Evolutionary conservation across 2,113 vertebrate genomes (phyloP).

Genomic region (Ailurus styani): DNA sequence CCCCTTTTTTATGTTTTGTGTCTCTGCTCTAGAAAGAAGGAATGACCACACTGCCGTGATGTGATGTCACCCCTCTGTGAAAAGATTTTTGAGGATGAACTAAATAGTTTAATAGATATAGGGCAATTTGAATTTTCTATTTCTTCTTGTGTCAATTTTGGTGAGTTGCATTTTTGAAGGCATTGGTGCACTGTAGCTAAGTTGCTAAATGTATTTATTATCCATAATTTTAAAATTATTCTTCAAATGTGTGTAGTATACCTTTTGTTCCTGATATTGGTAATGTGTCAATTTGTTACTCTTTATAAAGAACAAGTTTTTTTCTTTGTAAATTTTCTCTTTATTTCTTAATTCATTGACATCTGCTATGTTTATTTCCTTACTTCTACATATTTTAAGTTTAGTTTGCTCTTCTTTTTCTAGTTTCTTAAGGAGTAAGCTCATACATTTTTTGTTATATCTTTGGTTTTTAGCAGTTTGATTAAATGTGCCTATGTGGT

Average conservation of each 20-base stretch:
- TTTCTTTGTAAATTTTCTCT: background rate
- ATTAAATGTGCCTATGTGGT: background rate
- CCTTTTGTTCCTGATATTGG: background rate
- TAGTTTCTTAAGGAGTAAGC: background rate
- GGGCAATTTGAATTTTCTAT: background rate
- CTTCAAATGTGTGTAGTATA: background rate
- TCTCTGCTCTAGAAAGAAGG: background rate
- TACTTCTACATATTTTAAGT: background rate
- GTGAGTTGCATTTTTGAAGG: background rate
- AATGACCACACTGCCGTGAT: background rate
- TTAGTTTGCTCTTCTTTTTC: background rate
- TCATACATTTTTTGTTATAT: background rate
- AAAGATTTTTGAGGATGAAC: background rate
- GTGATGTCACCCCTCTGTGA: background rate
- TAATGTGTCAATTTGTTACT: background rate
- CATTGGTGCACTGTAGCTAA: background rate
- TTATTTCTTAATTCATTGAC: background rate
- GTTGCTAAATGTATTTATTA: background rate
- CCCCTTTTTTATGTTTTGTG: background rate
- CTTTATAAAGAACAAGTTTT: background rate
- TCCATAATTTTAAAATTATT: background rate
- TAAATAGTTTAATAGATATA: background rate
- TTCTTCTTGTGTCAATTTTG: constrained; percentile 16
- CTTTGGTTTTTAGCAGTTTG: background rate
- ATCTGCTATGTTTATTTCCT: background rate